Percentiles rank a stretch among this genome's conserved stretches.
Conservation (phyloP, 2,797 vertebrate species). For the Lagorchestes hirsutus region DNA sequence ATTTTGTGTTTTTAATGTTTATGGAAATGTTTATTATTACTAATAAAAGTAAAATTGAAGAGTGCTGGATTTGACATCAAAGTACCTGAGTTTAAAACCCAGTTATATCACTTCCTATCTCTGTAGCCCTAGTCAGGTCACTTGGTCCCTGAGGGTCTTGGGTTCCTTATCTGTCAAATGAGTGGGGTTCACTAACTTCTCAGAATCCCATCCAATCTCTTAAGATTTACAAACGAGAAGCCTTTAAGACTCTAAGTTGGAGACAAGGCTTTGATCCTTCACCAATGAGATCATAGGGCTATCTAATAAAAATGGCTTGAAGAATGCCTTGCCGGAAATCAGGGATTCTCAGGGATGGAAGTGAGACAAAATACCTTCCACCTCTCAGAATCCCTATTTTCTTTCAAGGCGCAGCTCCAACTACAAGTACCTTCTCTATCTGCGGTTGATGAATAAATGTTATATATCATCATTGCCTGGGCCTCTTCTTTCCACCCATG, state of each 20-base stretch:
- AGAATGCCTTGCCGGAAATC: background rate
- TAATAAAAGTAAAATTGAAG: background rate
- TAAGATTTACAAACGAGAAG: background rate
- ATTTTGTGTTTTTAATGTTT: background rate
- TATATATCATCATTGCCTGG: background rate
- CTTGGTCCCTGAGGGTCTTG: background rate
- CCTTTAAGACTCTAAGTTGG: background rate
- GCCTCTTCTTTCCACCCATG: background rate
- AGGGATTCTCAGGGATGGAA: conserved; percentile 10
- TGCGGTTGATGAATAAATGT: background rate
- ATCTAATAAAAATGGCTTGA: background rate
- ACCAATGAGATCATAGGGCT: background rate
- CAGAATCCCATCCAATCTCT: background rate
- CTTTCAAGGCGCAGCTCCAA: background rate
- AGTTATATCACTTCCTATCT: background rate
- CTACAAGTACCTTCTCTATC: background rate
- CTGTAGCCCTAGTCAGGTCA: background rate
- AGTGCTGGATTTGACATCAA: background rate
- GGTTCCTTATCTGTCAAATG: background rate
- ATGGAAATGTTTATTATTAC: background rate
- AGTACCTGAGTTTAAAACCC: background rate
- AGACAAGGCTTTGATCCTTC: background rate
- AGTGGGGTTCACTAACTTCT: background rate
- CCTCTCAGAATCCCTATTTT: conserved; percentile 11
- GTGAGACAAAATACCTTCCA: conserved; percentile 11